A percentile compares a stretch with the other conserved stretches of the same genome.
phyloP scores from a whole-genome alignment of 2,113 vertebrate species.

The Actinemys pallida region DNA sequence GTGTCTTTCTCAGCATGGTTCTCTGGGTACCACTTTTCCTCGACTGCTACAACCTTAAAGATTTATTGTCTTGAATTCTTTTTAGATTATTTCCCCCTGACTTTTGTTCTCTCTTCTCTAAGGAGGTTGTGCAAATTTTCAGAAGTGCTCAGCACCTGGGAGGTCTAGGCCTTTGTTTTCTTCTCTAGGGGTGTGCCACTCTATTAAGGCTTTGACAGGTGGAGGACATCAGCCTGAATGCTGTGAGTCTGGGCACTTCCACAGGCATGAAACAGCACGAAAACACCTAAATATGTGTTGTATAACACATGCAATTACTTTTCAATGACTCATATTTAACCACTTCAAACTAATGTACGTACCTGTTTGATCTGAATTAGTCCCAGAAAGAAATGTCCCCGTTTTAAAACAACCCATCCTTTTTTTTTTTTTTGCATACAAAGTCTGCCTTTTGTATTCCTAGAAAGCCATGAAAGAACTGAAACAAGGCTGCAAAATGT shows the following conservation, averaged over 20 bases:
- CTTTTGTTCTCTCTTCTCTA: background rate
- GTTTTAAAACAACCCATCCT: background rate
- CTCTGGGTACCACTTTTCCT: background rate
- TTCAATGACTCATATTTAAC: too few relatives aligned
- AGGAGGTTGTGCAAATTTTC: background rate
- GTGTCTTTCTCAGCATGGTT: background rate
- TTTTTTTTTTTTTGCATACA: background rate
- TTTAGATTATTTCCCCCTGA: background rate
- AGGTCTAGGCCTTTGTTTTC: background rate
- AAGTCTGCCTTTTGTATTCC: background rate
- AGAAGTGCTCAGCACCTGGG: background rate
- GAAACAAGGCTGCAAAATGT: background rate
- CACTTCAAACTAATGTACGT: background rate
- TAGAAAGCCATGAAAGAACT: background rate
- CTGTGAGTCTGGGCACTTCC: background rate
- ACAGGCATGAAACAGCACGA: background rate
- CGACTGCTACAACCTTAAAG: background rate
- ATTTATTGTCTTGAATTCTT: background rate
- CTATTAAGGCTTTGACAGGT: background rate
- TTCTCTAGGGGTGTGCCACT: background rate
- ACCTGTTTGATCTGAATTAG: background rate
- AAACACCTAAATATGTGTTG: background rate
- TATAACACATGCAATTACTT: background rate
- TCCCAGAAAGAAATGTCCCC: background rate
- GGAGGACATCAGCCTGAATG: background rate